phyloP scores from a whole-genome alignment of 2,888 invertebrate species.

The Drosophila subquinaria region DNA sequence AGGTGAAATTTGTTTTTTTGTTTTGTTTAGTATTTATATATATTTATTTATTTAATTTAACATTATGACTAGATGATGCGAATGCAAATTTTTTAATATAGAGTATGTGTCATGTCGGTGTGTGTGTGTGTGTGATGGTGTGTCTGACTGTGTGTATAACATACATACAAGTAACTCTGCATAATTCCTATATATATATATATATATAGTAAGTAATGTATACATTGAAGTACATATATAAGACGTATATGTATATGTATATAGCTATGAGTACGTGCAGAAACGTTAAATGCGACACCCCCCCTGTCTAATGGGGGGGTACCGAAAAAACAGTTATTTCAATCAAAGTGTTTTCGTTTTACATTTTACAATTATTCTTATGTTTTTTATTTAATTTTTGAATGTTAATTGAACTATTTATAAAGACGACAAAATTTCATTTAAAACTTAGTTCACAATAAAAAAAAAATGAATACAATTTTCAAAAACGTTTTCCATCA shows the following conservation, averaged over 20 bases:
- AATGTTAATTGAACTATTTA: conserved; percentile 52
- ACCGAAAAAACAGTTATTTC: conserved; percentile 37
- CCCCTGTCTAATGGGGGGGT: conserved; percentile 17
- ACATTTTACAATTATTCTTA: not conserved
- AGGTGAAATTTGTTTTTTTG: conserved; percentile 39
- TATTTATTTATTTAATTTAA: conserved; percentile 38
- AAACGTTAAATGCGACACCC: conserved; percentile 30
- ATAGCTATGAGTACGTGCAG: conserved; percentile 49
- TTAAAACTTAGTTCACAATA: conserved; percentile 15
- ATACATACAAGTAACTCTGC: conserved; percentile 50
- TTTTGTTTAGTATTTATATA: conserved; percentile 19
- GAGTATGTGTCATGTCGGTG: conserved; percentile 5
- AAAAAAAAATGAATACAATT: conserved; percentile 10
- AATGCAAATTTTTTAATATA: conserved; percentile 36
- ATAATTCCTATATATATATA: conserved; percentile 16
- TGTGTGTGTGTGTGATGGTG: conserved; percentile 11
- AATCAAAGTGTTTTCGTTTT: conserved; percentile 19
- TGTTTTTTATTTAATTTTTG: conserved; percentile 6
- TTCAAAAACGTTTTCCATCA: conserved; percentile 22
- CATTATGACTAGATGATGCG: conserved; percentile 45
- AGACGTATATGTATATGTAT: not conserved
- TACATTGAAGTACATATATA: conserved; percentile 22
- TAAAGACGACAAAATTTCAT: conserved; percentile 41
- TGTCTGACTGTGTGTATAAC: conserved; percentile 27
- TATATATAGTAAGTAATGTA: not conserved